Conservation (phyloP, 2,113 vertebrate species). For the Rhea americana region DNA sequence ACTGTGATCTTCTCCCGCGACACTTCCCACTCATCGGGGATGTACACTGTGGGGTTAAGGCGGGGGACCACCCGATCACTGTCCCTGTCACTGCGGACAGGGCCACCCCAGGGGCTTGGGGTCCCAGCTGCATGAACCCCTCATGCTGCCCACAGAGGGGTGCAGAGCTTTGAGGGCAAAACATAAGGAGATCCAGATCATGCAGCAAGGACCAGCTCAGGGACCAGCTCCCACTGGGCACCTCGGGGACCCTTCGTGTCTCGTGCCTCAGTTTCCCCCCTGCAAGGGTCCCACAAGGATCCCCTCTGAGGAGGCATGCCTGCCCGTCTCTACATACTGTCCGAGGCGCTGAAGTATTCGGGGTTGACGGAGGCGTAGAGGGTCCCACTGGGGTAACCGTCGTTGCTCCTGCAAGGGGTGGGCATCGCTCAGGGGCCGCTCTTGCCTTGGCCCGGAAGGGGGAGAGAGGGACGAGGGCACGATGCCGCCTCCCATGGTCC, state of each 20-base stretch:
- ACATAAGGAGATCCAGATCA: too few relatives aligned
- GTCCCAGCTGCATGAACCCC: too few relatives aligned
- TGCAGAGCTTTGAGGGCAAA: background rate
- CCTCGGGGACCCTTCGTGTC: background rate
- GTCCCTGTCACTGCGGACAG: background rate
- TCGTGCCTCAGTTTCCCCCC: background rate
- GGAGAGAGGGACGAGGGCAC: background rate
- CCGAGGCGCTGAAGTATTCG: constrained; percentile 79
- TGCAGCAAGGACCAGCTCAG: too few relatives aligned
- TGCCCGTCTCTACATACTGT: constrained; percentile 61
- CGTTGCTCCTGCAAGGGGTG: constrained; percentile 41
- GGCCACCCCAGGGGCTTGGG: too few relatives aligned
- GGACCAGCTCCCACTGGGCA: background rate
- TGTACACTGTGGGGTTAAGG: constrained; percentile 68
- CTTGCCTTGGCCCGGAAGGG: background rate
- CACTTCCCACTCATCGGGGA: constrained; percentile 83
- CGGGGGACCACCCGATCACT: too few relatives aligned
- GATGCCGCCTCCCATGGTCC: background rate
- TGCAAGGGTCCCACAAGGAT: too few relatives aligned
- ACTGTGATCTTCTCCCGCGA: constrained; percentile 79
- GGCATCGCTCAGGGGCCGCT: background rate
- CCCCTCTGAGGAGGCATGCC: background rate
- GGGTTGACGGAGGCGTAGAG: constrained; percentile 83
- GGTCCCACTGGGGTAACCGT: constrained; percentile 67
- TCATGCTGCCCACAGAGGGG: too few relatives aligned